phyloP scores from a whole-genome alignment of 2,797 vertebrate genomes.

The Sebastes nivosus region DNA sequence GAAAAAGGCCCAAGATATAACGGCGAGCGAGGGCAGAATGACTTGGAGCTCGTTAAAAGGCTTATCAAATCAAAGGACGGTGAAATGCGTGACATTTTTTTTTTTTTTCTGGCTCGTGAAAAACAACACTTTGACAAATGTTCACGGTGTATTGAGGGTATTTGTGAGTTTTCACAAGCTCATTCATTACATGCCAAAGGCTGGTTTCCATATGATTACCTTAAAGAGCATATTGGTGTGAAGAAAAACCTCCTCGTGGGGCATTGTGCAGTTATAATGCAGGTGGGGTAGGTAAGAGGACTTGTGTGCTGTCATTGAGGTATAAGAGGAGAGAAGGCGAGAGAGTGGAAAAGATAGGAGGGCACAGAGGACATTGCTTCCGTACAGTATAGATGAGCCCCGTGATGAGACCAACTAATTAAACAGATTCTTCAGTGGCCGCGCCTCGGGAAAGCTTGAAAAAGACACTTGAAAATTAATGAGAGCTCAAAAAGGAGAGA shows the following conservation, averaged over 20 bases:
- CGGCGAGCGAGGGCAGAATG: slow-evolving; percentile 36
- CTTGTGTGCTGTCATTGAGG: slow-evolving; percentile 44
- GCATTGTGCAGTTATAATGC: slow-evolving; percentile 53
- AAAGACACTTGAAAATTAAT: slow-evolving; percentile 80
- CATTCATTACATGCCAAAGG: slow-evolving; percentile 27
- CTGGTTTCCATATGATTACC: slow-evolving; percentile 42
- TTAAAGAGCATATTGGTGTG: slow-evolving; percentile 39
- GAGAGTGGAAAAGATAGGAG: slow-evolving; percentile 57
- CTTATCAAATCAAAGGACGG: slow-evolving; percentile 61
- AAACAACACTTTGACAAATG: slow-evolving; percentile 45
- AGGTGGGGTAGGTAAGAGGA: slow-evolving; percentile 41
- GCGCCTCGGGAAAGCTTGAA: slow-evolving; percentile 79
- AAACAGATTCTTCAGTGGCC: slow-evolving; percentile 78
- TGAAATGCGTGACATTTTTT: slow-evolving; percentile 43
- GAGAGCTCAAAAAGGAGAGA: slow-evolving; percentile 67
- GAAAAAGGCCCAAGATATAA: slow-evolving; percentile 45
- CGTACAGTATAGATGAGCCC: slow-evolving; percentile 74
- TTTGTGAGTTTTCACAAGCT: slow-evolving; percentile 31
- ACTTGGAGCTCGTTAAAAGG: slow-evolving; percentile 61
- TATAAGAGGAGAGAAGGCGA: slow-evolving; percentile 43
- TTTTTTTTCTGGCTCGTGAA: slow-evolving; percentile 37
- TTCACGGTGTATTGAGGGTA: slow-evolving; percentile 4
- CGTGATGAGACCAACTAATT: slow-evolving; percentile 80
- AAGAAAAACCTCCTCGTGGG: slow-evolving; percentile 6
- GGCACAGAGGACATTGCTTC: slow-evolving; percentile 72